Percentiles rank a stretch among this genome's conserved stretches.
These are phyloP conservation scores for Drosophila peninsularis DNA, from an alignment of 2,888 invertebrate genomes.

Conservation along the genomic window DNA sequence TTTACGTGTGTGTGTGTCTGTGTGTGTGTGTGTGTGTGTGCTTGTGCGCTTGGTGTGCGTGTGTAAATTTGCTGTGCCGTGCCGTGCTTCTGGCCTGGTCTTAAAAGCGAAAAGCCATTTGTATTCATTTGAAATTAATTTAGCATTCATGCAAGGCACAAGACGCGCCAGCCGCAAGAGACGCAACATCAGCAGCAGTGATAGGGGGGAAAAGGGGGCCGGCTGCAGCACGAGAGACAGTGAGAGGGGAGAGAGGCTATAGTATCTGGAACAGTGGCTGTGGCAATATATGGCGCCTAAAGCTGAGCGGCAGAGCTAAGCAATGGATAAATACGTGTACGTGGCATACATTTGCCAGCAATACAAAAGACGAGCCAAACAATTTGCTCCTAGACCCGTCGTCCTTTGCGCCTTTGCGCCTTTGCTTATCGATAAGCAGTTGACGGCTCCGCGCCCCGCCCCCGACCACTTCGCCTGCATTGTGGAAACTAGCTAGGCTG, in stretches of 20 bases:
- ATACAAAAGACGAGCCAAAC: conserved; percentile 50
- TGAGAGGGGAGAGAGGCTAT: background rate
- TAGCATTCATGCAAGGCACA: conserved; percentile 77
- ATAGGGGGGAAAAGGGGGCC: background rate
- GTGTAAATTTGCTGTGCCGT: conserved; percentile 44
- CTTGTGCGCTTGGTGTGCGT: conserved; percentile 15
- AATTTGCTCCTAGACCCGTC: conserved; percentile 43
- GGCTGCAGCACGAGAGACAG: background rate
- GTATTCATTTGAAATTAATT: conserved; percentile 80
- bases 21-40: conserved; percentile 17
- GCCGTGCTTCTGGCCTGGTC: conserved; percentile 54
- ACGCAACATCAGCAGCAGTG: conserved; percentile 53
- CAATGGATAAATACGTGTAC: conserved; percentile 80
- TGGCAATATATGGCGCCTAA: conserved; percentile 67
- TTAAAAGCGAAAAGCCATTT: conserved; percentile 81
- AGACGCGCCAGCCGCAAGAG: conserved; percentile 54
- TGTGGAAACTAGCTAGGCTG: conserved; percentile 66
- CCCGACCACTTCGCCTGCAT: conserved; percentile 9
- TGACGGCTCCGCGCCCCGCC: conserved; percentile 35
- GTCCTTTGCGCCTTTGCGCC: conserved; percentile 36
- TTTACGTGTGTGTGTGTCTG: conserved; percentile 8
- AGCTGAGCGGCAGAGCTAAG: conserved; percentile 68
- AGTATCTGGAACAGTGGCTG: conserved; percentile 19
- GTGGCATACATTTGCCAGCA: conserved; percentile 74
- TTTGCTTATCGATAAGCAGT: conserved; percentile 75